phyloP scores from a whole-genome alignment of 2,888 invertebrate species.

The Baccha elongata region DNA sequence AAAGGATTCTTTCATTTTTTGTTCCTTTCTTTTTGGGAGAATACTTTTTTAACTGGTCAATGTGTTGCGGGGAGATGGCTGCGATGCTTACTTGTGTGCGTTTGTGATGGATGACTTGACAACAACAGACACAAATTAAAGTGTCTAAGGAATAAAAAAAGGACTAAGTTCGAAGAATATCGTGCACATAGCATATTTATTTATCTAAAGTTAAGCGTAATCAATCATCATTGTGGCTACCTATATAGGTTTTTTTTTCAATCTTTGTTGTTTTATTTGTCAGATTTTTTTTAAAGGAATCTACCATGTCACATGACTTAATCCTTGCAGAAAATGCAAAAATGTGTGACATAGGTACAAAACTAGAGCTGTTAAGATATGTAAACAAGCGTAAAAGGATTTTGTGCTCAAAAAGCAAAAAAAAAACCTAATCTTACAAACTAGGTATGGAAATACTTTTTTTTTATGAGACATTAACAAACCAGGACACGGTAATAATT shows the following conservation, averaged over 20 bases:
- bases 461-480: slow-evolving; percentile 8
- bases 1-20: slow-evolving; percentile 41
- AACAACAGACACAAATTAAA: slow-evolving; percentile 42
- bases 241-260: slow-evolving; percentile 22
- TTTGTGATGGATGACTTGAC: slow-evolving; percentile 58
- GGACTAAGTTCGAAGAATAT: slow-evolving; percentile 28
- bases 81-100: slow-evolving; percentile 23
- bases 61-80: slow-evolving; percentile 20
- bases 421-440: slow-evolving; percentile 45
- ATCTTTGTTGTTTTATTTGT: slow-evolving; percentile 31
- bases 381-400: slow-evolving; percentile 70
- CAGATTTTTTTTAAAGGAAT: slow-evolving; percentile 11
- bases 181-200: slow-evolving; percentile 63
- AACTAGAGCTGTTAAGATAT: slow-evolving; percentile 31
- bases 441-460: slow-evolving; percentile 17
- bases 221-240: slow-evolving; percentile 49
- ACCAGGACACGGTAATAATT: slow-evolving; percentile 64
- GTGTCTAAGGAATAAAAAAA: slow-evolving; percentile 18
- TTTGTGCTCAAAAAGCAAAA: slow-evolving; percentile 39
- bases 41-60: slow-evolving; percentile 69
- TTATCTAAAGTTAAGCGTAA: slow-evolving; percentile 35
- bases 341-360: slow-evolving; percentile 1
- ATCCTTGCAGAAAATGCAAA: slow-evolving; percentile 30
- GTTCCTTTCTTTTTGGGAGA: slow-evolving; percentile 17
- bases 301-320: slow-evolving; percentile 53